Percentiles rank a stretch among this genome's conserved stretches.
Conservation (phyloP, 1,140 invertebrate genomes). For the Charaxes varanes region DNA sequence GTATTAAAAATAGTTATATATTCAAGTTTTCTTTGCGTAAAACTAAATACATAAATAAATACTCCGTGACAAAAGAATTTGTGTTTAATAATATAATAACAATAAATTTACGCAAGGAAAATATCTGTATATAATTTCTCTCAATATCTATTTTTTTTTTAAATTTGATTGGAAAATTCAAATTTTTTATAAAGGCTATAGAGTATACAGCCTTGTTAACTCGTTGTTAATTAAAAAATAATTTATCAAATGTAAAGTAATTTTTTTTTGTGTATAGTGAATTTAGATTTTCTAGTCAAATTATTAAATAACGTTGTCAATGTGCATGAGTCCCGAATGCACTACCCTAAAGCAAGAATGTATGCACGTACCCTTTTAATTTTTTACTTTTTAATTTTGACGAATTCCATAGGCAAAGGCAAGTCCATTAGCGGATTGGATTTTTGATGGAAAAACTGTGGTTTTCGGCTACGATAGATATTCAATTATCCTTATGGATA, state of each 20-base stretch:
- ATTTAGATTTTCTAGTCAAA: slow-evolving; percentile 30
- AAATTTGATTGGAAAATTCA: slow-evolving; percentile 23
- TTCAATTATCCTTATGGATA: slow-evolving; percentile 27
- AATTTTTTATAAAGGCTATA: not conserved
- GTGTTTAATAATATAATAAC: slow-evolving; percentile 3
- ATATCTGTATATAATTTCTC: slow-evolving; percentile 21
- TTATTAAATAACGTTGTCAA: slow-evolving; percentile 45
- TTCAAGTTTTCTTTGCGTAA: slow-evolving; percentile 8
- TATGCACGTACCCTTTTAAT: slow-evolving; percentile 53
- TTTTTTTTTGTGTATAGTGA: slow-evolving; percentile 9
- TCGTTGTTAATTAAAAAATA: too few species aligned
- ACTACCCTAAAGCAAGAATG: slow-evolving; percentile 62
- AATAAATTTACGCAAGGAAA: slow-evolving; percentile 12
- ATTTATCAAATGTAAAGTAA: too few species aligned
- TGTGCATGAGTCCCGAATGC: slow-evolving; percentile 69
- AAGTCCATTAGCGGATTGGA: slow-evolving; percentile 55
- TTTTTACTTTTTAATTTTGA: slow-evolving; percentile 49
- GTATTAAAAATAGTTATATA: slow-evolving; percentile 8
- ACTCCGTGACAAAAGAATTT: too few species aligned
- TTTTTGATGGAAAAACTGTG: slow-evolving; percentile 22
- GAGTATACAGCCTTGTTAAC: not conserved
- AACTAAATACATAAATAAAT: too few species aligned
- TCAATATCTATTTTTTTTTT: slow-evolving; percentile 20
- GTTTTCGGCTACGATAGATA: slow-evolving; percentile 16
- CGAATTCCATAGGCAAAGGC: slow-evolving; percentile 48